phyloP scores from a whole-genome alignment of 1,140 invertebrate species.

The Sipha flava region DNA sequence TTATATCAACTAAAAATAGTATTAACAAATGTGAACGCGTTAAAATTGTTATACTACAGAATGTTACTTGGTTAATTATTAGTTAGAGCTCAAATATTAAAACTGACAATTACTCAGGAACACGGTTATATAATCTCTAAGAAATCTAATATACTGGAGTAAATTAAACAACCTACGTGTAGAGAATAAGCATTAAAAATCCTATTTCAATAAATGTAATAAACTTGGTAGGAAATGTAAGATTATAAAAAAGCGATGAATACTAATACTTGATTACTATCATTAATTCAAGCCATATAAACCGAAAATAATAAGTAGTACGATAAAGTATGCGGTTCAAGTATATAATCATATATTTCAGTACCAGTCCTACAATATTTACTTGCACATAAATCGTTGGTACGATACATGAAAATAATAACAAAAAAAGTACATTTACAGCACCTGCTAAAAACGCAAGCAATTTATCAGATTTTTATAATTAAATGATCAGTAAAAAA shows the following conservation, averaged over 20 bases:
- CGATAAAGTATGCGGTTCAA: not conserved
- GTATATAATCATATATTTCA: not conserved
- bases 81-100: not conserved
- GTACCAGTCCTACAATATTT: not conserved
- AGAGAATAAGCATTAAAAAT: not conserved
- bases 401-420: not conserved
- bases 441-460: not conserved
- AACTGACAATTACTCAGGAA: not conserved
- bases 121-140: not conserved
- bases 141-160: not conserved
- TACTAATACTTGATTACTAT: not conserved
- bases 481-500: not conserved
- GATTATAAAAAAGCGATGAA: slow-evolving; percentile 1
- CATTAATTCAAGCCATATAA: not conserved
- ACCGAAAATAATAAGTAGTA: not conserved
- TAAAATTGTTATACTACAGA: not conserved
- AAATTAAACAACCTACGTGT: not conserved
- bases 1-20: not conserved
- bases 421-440: not conserved
- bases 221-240: not conserved
- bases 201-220: not conserved
- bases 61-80: not conserved
- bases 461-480: not conserved
- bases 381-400: not conserved
- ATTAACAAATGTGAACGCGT: not conserved